Base-by-base conservation (phyloP, 2,888 invertebrate species). In the Metellina segmentata region DNA sequence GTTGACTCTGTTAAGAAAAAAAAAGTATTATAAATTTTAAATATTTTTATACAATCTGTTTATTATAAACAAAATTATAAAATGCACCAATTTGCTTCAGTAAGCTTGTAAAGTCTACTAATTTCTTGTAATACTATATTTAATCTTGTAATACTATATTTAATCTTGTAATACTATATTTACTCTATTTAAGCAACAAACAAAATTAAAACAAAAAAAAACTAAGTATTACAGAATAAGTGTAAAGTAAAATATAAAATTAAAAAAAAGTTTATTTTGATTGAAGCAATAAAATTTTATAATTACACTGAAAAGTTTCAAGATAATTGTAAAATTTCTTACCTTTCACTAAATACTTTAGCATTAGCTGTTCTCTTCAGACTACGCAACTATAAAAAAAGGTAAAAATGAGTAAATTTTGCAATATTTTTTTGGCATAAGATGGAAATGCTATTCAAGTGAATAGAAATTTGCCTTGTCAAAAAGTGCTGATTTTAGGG, bases 271-370 rank as follows among this genome's bases (percentile, higher is more conserved):
- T 61, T 61, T 61, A 16, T 61, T 61, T 61, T 61, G 6, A 61
- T 61, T 8, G 9, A 61, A 61, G 0, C 5, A 8, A 61, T 61
- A 5, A 61, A 61, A 16, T 61, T 61, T 8, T 61, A 11, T 34
- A 34, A 4, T 34, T 34, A 34, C 34, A 34, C 4, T 34, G 34
- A 34, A 34, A 34, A 34, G 4, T 34, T 34, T 34, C 34, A 34
- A 2, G 34, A 34, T 34, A 34, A 34, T 34, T 34, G 1, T 34
- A 34, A 61, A 16, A 5, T 69, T 48, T 13, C 13, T 87, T 92
- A 92, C 91, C 91, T 89, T 74, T 92, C 91, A 89, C 89, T 92
- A 71, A 91, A 91, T 72, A 83, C 91, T 92, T 81, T 92, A 49
- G 91, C 75, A 85, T 92, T 89, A 20, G 91, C 88, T 85, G 91